Conservation (phyloP, 1,140 invertebrate genomes). For the Drosophila tsacasi region DNA sequence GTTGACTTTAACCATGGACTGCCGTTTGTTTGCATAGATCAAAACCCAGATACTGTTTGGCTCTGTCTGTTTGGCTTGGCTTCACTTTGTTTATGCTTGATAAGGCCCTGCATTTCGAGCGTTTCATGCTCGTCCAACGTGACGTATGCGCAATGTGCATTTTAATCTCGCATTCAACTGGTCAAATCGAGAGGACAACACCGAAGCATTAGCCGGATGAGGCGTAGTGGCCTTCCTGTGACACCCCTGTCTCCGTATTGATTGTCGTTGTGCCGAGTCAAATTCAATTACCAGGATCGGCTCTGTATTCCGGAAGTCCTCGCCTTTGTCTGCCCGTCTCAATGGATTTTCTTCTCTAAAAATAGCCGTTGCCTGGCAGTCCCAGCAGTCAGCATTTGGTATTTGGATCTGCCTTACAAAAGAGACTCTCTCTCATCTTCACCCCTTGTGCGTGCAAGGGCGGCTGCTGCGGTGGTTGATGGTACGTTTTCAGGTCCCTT, state of each 20-base stretch:
- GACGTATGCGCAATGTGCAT: constrained; percentile 68
- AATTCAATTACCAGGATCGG: constrained; percentile 67
- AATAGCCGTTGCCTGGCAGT: constrained; percentile 54
- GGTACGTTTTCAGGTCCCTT: constrained; percentile 25
- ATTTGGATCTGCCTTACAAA: constrained; percentile 29
- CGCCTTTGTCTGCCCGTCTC: constrained; percentile 31
- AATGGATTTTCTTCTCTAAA: constrained; percentile 50
- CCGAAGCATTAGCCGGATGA: constrained; percentile 52
- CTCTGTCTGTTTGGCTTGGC: constrained; percentile 26
- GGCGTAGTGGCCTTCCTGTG: constrained; percentile 15
- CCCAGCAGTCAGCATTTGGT: constrained; percentile 26
- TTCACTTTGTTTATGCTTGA: constrained; percentile 64
- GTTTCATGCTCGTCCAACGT: constrained; percentile 43
- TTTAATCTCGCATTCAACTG: constrained; percentile 40
- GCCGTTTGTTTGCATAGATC: constrained; percentile 58
- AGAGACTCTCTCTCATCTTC: not conserved
- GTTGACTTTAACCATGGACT: constrained; percentile 41
- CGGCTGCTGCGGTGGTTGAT: not conserved
- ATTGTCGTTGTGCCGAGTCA: constrained; percentile 62
- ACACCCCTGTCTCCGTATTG: constrained; percentile 45
- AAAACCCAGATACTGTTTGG: constrained; percentile 24
- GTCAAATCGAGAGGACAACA: constrained; percentile 9
- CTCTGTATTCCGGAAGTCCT: constrained; percentile 36
- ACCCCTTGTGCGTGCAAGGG: constrained; percentile 14
- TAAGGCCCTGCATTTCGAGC: constrained; percentile 11